These are phyloP conservation scores for Drosophila melanica DNA, from an alignment of 1,140 invertebrate genomes.

Conservation along the genomic window DNA sequence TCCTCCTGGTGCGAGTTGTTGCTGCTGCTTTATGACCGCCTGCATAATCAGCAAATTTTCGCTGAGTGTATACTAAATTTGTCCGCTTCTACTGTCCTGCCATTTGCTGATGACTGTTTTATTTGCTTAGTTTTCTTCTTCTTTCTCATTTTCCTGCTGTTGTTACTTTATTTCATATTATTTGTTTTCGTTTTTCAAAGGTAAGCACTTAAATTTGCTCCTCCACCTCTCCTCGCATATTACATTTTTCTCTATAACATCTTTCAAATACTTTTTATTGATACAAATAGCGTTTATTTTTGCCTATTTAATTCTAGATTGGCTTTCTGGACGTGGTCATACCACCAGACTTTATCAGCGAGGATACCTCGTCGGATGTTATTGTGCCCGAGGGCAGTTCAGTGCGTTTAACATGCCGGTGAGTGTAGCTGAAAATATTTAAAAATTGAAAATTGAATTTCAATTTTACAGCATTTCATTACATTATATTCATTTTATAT, in stretches of 20 bases:
- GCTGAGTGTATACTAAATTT: slow-evolving; percentile 53
- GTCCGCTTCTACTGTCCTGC: slow-evolving; percentile 3
- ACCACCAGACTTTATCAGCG: slow-evolving; percentile 92
- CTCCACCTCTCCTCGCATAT: too few relatives aligned
- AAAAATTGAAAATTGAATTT: too few relatives aligned
- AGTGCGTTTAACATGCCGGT: slow-evolving; percentile 86
- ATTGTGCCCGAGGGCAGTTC: slow-evolving; percentile 92
- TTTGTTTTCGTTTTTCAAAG: not conserved
- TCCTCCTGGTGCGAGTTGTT: too few relatives aligned
- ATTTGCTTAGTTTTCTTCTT: slow-evolving; percentile 8
- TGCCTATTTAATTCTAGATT: slow-evolving; percentile 86
- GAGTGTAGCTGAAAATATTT: slow-evolving; percentile 41
- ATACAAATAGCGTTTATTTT: too few relatives aligned
- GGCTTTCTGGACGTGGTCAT: slow-evolving; percentile 92
- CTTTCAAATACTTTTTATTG: not conserved
- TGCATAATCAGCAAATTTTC: slow-evolving; percentile 76
- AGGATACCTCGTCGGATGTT: slow-evolving; percentile 92
- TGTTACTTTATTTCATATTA: not conserved
- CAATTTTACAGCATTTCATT: too few relatives aligned
- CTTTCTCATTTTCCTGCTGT: not conserved
- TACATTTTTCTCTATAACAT: too few relatives aligned
- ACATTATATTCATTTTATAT: too few relatives aligned
- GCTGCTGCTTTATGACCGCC: slow-evolving; percentile 60
- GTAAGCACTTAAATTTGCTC: too few relatives aligned
- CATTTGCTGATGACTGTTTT: slow-evolving; percentile 45